Base-by-base conservation (phyloP, 2,113 vertebrate species). In the Bagarius yarrelli region DNA sequence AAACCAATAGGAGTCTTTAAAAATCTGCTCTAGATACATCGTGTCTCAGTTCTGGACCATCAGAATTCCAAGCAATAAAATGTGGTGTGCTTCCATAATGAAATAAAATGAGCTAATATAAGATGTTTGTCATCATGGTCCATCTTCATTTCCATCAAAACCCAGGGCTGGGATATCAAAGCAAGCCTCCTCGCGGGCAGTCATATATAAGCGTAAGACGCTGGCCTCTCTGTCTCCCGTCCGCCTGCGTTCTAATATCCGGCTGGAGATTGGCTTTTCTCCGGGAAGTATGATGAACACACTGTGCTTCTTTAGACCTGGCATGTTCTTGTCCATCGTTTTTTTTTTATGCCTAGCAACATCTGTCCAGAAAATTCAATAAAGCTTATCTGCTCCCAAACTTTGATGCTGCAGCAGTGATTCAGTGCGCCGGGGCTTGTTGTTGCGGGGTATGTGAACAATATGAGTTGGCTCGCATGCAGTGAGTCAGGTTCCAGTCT, bases 111-210 rank as follows among this genome's bases (percentile, higher is more conserved):
- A 82, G 44, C 78, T 81, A 83, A 78, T 34, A 59, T 85, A 83
- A 87, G 47, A 89, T 78, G 81, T 67, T 84, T 86, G 83, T 83
- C 78, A 73, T 85, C 80, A 75, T 83, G 69, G 78, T 3, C 73
- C 78, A 76, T 85, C 79, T 75, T 73, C 78, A 77, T 86, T 85
- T 87, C 87, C 80, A 86, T 87, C 79, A 81, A n/a, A 86, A 86
- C 87, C 63, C 83, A 87, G 80, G 73, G 83, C 85, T 74, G 67
- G 71, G 85, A 86, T 83, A 86, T 91, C 83, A 87, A 80, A 89
- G 81, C 61, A 53, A 25, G 72, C 76, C 88, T 89, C 86, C 85
- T 87, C 84, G 81, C 52, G 72, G 34, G 76, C 85, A 84, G 64
- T 81, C 83, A 79, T 82, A 73, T 76, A 91, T 84, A 4, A 14